Percentiles rank a stretch among this genome's conserved stretches.
These are phyloP conservation scores for Eubasilissa regina DNA, from an alignment of 1,140 invertebrate species.

Conservation along the genomic window DNA sequence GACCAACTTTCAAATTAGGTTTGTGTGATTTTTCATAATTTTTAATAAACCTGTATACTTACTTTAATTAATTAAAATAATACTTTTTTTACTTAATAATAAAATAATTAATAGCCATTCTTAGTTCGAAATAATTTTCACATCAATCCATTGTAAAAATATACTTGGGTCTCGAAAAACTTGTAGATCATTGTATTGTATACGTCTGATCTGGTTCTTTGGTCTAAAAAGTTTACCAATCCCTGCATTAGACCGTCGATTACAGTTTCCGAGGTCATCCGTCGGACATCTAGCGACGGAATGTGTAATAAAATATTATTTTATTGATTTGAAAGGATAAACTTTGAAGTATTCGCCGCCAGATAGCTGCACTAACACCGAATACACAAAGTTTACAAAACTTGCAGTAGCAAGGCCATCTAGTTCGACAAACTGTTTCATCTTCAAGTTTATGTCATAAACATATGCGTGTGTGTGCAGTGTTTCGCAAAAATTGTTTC, in stretches of 20 bases:
- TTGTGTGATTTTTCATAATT: too few species aligned
- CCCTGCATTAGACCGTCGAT: too few species aligned
- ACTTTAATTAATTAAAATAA: neutral
- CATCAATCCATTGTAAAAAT: too few species aligned
- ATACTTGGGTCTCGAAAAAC: too few species aligned
- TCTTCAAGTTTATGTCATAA: slow-evolving; percentile 52
- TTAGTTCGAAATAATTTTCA: too few species aligned
- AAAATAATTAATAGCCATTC: neutral
- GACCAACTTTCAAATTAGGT: too few species aligned
- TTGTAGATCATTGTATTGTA: too few species aligned
- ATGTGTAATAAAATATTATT: neutral
- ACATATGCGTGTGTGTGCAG: slow-evolving; percentile 50
- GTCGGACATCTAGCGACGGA: too few species aligned
- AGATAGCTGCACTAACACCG: slow-evolving; percentile 1
- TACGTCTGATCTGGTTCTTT: too few species aligned
- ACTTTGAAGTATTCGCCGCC: slow-evolving; percentile 4
- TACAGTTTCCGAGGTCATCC: too few species aligned
- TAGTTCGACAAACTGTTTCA: slow-evolving; percentile 40
- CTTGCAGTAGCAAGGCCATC: slow-evolving; percentile 36
- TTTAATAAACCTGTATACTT: too few species aligned
- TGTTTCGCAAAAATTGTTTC: slow-evolving; percentile 30
- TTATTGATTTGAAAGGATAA: neutral
- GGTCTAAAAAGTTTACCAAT: too few species aligned
- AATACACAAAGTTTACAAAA: slow-evolving; percentile 29
- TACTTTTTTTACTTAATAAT: neutral